Evolutionary conservation across 2,113 vertebrate genomes (phyloP).

Genomic region (Brachionichthys hirsutus): DNA sequence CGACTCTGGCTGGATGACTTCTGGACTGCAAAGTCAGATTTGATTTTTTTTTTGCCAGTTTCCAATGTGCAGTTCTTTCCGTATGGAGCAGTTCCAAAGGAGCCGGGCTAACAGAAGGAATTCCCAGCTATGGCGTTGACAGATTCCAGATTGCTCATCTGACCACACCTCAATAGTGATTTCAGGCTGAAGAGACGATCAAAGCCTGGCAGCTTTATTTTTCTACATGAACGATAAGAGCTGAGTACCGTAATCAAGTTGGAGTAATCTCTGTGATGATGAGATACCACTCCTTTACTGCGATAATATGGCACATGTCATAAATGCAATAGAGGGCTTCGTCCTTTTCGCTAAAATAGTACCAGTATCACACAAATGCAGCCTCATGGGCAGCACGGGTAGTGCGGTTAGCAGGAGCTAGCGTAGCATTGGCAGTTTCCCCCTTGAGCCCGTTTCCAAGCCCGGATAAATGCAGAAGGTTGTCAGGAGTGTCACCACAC

Average conservation of each 20-base stretch:
- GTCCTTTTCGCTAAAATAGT: too few relatives aligned
- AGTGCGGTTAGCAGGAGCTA: too few relatives aligned
- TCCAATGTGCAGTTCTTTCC: conserved; percentile 93
- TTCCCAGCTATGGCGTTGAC: conserved; percentile 87
- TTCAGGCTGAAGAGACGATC: conserved; percentile 36
- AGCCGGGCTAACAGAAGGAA: conserved; percentile 82
- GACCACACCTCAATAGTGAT: conserved; percentile 40
- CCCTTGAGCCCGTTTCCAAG: too few relatives aligned
- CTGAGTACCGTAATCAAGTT: neutral
- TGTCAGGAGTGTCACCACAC: too few relatives aligned
- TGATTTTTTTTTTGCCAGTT: conserved; percentile 82
- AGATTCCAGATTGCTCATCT: conserved; percentile 85
- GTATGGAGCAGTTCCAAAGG: conserved; percentile 90
- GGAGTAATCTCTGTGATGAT: too few relatives aligned
- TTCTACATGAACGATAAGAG: neutral
- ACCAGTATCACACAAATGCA: too few relatives aligned
- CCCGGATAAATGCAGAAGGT: too few relatives aligned
- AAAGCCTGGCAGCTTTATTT: conserved; percentile 5
- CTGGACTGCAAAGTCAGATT: conserved; percentile 79
- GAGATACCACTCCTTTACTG: too few relatives aligned
- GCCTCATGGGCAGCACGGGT: too few relatives aligned
- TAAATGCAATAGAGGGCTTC: too few relatives aligned
- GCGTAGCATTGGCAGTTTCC: too few relatives aligned
- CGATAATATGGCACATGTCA: too few relatives aligned
- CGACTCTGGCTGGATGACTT: conserved; percentile 93